Evolutionary conservation across 2,888 invertebrate genomes (phyloP).

Genomic region (Eupithecia subumbrata): DNA sequence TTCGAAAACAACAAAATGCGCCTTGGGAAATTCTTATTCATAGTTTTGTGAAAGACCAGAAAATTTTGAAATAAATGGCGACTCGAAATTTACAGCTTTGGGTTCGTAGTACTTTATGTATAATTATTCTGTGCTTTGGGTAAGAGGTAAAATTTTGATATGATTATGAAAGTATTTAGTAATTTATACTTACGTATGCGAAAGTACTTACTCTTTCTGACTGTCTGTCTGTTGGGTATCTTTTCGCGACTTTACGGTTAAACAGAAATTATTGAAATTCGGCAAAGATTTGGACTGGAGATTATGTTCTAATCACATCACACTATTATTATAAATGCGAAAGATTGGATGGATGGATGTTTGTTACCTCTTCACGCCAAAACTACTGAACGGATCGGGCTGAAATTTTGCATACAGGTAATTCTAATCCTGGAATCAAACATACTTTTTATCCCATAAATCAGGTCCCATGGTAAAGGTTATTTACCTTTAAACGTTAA

Average conservation of each 20-base stretch:
- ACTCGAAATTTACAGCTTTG: background rate
- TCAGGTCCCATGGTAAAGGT: too few species aligned
- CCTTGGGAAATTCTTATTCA: slow-evolving; percentile 4
- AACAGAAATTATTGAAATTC: background rate
- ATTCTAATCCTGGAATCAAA: too few species aligned
- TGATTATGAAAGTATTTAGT: background rate
- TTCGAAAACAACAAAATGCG: background rate
- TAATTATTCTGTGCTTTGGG: background rate
- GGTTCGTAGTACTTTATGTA: too few species aligned
- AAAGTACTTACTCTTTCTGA: background rate
- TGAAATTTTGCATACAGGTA: too few species aligned
- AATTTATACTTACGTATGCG: background rate
- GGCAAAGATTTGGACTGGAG: too few species aligned
- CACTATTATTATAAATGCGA: too few species aligned
- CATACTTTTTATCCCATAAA: too few species aligned
- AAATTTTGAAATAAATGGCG: background rate
- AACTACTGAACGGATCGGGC: too few species aligned
- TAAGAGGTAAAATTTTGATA: background rate
- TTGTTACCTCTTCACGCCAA: too few species aligned
- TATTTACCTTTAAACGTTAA: too few species aligned
- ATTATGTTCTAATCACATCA: too few species aligned
- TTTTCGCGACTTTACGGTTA: background rate
- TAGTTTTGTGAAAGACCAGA: background rate
- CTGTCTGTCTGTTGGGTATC: background rate
- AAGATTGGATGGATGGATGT: too few species aligned